Evolutionary conservation across 1,140 invertebrate species (phyloP).

Genomic region (Melitaea cinxia): DNA sequence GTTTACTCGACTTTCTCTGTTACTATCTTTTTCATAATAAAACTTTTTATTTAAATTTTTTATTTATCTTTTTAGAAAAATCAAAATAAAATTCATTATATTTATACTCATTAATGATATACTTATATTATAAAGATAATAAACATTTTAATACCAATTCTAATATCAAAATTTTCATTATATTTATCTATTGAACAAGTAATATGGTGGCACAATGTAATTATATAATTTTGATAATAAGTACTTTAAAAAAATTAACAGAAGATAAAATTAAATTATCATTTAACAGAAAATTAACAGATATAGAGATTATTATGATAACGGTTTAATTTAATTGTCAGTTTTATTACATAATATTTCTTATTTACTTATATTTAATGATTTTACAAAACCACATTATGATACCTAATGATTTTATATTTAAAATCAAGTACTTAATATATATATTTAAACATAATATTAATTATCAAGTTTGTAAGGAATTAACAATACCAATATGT

Average conservation of each 20-base stretch:
- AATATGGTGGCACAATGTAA: not conserved
- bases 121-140: too few relatives aligned
- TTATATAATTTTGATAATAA: slow-evolving; percentile 23
- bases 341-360: not conserved
- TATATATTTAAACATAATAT: too few relatives aligned
- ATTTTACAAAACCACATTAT: too few relatives aligned
- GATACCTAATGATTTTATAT: too few relatives aligned
- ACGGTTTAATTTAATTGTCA: not conserved
- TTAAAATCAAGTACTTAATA: too few relatives aligned
- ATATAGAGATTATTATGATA: not conserved
- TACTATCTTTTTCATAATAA: slow-evolving; percentile 28
- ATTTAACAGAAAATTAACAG: not conserved
- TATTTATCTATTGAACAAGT: not conserved
- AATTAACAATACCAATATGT: too few relatives aligned
- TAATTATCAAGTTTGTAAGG: too few relatives aligned
- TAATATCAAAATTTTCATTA: not conserved
- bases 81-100: slow-evolving; percentile 1
- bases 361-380: too few relatives aligned
- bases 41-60: slow-evolving; percentile 11
- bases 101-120: too few relatives aligned
- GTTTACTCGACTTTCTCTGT: slow-evolving; percentile 16
- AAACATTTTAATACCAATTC: too few relatives aligned
- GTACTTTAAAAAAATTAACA: not conserved
- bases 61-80: too few relatives aligned
- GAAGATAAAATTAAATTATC: slow-evolving; percentile 8